Evolutionary conservation across 2,888 invertebrate genomes (phyloP).

Genomic region (Melieria omissa): DNA sequence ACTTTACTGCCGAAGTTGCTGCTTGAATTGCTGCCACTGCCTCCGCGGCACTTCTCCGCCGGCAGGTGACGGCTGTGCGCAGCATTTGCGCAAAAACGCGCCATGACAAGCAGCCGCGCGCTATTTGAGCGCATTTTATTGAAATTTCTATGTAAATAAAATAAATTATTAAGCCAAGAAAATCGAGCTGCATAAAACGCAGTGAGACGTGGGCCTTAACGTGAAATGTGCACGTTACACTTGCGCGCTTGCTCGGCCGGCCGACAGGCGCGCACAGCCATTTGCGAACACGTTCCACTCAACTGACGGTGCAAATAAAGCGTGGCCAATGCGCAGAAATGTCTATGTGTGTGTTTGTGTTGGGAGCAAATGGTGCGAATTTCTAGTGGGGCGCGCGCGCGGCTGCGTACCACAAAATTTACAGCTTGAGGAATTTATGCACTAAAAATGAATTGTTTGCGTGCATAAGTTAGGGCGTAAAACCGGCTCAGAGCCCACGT

Average conservation of each 20-base stretch:
- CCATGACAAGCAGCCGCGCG: background rate
- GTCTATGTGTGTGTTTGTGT: too few relatives aligned
- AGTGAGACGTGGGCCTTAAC: background rate
- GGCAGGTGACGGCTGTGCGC: background rate
- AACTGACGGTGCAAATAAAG: slow-evolving; percentile 40
- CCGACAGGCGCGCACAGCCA: background rate
- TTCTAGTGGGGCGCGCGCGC: too few relatives aligned
- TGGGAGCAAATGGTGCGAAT: too few relatives aligned
- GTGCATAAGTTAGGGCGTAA: too few relatives aligned
- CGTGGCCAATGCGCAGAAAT: slow-evolving; percentile 26
- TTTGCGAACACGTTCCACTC: slow-evolving; percentile 25
- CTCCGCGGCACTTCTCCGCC: background rate
- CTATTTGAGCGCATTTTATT: slow-evolving; percentile 21
- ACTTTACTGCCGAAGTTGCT: background rate
- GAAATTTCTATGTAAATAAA: slow-evolving; percentile 35
- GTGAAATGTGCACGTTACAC: background rate
- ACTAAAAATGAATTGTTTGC: slow-evolving; percentile 16
- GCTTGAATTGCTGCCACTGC: slow-evolving; percentile 2
- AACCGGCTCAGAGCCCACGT: too few relatives aligned
- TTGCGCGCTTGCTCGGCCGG: background rate
- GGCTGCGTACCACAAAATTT: too few relatives aligned
- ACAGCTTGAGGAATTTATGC: background rate
- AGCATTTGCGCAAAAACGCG: slow-evolving; percentile 7
- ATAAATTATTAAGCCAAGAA: slow-evolving; percentile 18
- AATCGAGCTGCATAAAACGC: background rate